Conservation (phyloP, 2,797 vertebrate genomes). For the Buceros bicornis region DNA sequence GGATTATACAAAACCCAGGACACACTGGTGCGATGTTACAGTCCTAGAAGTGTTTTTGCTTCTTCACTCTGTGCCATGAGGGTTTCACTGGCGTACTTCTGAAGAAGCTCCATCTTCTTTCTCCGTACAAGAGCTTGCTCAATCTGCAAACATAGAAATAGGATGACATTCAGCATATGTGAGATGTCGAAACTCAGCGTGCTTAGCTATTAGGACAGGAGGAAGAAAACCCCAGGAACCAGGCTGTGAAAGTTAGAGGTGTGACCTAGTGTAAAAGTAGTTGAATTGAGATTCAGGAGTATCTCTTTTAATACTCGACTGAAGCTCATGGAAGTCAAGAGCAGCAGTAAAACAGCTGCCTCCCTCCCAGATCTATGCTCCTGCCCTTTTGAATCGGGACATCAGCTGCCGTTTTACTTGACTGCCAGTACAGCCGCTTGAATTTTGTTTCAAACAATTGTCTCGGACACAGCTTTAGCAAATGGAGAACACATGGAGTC, state of each 20-base stretch:
- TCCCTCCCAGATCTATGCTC: background rate
- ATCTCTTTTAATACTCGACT: background rate
- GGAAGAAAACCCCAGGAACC: background rate
- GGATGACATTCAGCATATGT: background rate
- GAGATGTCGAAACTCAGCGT: background rate
- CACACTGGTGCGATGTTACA: slow-evolving; percentile 71
- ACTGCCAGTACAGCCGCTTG: background rate
- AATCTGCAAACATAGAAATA: slow-evolving; percentile 79
- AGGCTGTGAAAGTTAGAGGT: background rate
- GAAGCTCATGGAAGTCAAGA: background rate
- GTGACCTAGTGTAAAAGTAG: background rate
- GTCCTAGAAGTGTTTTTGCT: slow-evolving; percentile 89
- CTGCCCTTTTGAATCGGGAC: background rate
- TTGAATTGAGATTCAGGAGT: background rate
- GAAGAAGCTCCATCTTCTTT: slow-evolving; percentile 97
- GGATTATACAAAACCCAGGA: background rate
- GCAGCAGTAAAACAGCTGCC: background rate
- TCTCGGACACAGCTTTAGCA: background rate
- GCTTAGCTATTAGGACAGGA: background rate
- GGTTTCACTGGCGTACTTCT: slow-evolving; percentile 94
- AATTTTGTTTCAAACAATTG: background rate
- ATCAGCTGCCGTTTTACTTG: background rate
- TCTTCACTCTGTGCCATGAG: slow-evolving; percentile 95
- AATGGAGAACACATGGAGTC: background rate
- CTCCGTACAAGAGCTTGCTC: slow-evolving; percentile 94